Evolutionary conservation across 1,140 invertebrate genomes (phyloP), one percentile per base, ranked within the genome.

Genomic region (Lethrus apterus): DNA sequence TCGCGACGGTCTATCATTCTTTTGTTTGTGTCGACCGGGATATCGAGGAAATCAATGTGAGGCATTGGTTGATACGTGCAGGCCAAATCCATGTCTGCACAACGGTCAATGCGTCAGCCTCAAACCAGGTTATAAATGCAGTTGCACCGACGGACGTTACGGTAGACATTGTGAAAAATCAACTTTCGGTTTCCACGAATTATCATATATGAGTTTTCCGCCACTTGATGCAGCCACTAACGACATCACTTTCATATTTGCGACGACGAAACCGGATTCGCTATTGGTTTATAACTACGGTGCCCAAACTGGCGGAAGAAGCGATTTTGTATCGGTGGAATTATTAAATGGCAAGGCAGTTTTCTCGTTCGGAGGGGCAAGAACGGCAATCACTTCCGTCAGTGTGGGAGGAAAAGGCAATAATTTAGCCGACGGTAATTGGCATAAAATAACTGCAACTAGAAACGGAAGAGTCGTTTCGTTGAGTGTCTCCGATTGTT

Each of bases 251-350:
- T 81, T 95, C 18, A 81, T 88, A 14, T 94, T 96, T 66, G 86
- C 92, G 8, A 96, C 92, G 0, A 89, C 84, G 0, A 92, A 92
- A 65, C 75, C 79, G 0, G 81, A 93, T 64, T 81, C 89, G 1
- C 70, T 97, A 4, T 66, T 97, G 0, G 71, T 93, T 0, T 96
- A 95, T 67, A 95, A 94, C 55, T 94, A 86, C 58, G 91, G 90
- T 1, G 70, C 79, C 0, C 86, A 88, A 60, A 86, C 78, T 30
- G 86, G 89, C 18, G 90, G 90, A 2, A 70, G 90, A 53, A 93
- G 89, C 0, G 91, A 95, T 63, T 96, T 95, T 62, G 78, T 97
- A 19, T 89, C 92, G 0, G 74, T 97, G 29, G 90, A 97, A 69
- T 63, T 97, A 36, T 72, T 93, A 1, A 76, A 81, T 24, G 89